Percentiles rank a stretch among this genome's conserved stretches.
Conservation (phyloP, 2,888 invertebrate species). For the Aspidiotus destructor region DNA sequence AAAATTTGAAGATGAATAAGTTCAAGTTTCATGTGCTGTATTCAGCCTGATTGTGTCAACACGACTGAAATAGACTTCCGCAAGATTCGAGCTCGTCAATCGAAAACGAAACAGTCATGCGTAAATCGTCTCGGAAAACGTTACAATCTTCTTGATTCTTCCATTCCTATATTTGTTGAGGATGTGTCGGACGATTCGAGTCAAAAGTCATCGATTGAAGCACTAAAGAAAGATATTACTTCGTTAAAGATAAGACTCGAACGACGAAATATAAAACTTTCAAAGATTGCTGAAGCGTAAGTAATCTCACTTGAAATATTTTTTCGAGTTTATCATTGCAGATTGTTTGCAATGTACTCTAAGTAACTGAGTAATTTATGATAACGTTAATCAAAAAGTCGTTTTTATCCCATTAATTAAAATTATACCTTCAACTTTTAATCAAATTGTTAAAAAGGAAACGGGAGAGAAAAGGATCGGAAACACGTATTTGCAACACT, state of each 20-base stretch:
- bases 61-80: slow-evolving; percentile 97
- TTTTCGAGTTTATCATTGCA: too few species aligned
- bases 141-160: slow-evolving; percentile 42
- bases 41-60: slow-evolving; percentile 93
- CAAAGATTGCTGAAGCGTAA: slow-evolving; percentile 90
- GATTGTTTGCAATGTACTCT: too few species aligned
- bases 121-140: slow-evolving; percentile 39
- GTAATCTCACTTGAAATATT: slow-evolving; percentile 41
- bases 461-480: too few species aligned
- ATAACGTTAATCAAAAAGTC: too few species aligned
- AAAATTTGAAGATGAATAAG: not conserved
- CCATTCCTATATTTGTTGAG: slow-evolving; percentile 41
- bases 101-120: slow-evolving; percentile 43
- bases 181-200: slow-evolving; percentile 38
- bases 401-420: not conserved
- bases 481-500: not conserved
- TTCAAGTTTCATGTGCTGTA: not conserved
- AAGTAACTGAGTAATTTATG: too few species aligned
- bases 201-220: slow-evolving; percentile 46
- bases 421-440: not conserved
- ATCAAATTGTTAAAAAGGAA: too few species aligned
- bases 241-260: slow-evolving; percentile 69
- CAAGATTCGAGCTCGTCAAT: slow-evolving; percentile 79
- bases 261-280: slow-evolving; percentile 77
- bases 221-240: slow-evolving; percentile 60